These are phyloP conservation scores for Apis florea DNA, from an alignment of 1,140 invertebrate species.

Conservation along the genomic window DNA sequence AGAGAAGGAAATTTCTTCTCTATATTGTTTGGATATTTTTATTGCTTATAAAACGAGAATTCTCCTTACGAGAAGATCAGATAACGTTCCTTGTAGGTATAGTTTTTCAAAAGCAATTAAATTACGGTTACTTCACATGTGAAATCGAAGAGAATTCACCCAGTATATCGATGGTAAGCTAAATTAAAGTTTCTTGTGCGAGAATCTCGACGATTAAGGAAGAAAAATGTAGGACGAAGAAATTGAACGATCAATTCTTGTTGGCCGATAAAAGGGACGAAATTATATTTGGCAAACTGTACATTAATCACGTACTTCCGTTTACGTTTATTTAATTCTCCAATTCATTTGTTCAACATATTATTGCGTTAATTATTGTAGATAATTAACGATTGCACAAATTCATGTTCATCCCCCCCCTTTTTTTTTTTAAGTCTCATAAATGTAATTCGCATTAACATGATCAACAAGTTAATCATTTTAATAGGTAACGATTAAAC, in stretches of 20 bases:
- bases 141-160: background rate
- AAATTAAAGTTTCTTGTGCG: background rate
- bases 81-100: background rate
- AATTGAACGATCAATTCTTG: too few relatives aligned
- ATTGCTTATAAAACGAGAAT: slow-evolving; percentile 23
- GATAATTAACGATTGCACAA: slow-evolving; percentile 2
- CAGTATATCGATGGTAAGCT: too few relatives aligned
- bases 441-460: background rate
- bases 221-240: too few relatives aligned
- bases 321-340: slow-evolving; percentile 22
- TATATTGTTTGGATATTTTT: slow-evolving; percentile 24
- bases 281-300: background rate
- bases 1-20: background rate
- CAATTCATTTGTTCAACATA: background rate
- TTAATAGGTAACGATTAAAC: too few relatives aligned
- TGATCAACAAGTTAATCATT: background rate
- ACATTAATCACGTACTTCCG: background rate
- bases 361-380: background rate
- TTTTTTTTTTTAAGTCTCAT: background rate
- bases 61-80: background rate
- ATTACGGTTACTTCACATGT: background rate
- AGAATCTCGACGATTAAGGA: too few relatives aligned
- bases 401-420: too few relatives aligned
- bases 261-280: background rate
- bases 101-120: slow-evolving; percentile 5